A percentile compares a stretch with the other conserved stretches of the same genome.
Evolutionary conservation across 2,797 vertebrate genomes (phyloP).

Genomic region (Anguilla anguilla): DNA sequence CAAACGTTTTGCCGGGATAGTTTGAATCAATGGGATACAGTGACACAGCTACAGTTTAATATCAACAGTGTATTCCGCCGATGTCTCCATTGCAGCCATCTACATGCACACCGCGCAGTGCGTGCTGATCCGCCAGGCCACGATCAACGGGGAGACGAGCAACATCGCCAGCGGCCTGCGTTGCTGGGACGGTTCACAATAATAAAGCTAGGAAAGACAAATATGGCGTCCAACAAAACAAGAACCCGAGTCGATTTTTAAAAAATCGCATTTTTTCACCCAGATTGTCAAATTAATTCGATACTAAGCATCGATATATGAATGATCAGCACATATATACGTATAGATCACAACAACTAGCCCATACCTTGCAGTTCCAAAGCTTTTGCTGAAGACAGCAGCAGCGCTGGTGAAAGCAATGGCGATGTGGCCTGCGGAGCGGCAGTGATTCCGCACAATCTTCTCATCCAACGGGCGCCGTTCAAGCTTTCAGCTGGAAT

Average conservation of each 20-base stretch:
- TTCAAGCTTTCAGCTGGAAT: slow-evolving; percentile 47
- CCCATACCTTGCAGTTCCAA: slow-evolving; percentile 58
- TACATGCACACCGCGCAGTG: slow-evolving; percentile 13
- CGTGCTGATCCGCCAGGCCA: neutral
- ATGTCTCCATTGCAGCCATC: neutral
- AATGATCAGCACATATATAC: accelerated
- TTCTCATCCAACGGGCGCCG: slow-evolving; percentile 60
- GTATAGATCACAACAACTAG: slow-evolving; percentile 12
- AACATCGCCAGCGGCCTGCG: slow-evolving; percentile 56
- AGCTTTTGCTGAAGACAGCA: slow-evolving; percentile 57
- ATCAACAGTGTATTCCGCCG: neutral
- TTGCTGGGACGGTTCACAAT: slow-evolving; percentile 57
- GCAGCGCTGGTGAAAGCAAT: slow-evolving; percentile 60
- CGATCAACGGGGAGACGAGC: slow-evolving; percentile 47
- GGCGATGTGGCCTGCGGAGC: slow-evolving; percentile 73
- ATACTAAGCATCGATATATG: neutral
- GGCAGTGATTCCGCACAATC: slow-evolving; percentile 65
- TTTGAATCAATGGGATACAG: slow-evolving; percentile 34
- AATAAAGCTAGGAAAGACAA: slow-evolving; percentile 69
- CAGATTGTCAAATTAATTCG: neutral
- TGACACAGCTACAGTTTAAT: neutral
- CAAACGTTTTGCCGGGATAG: slow-evolving; percentile 37
- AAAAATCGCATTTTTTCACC: slow-evolving; percentile 31
- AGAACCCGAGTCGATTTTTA: slow-evolving; percentile 49
- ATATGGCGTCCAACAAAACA: slow-evolving; percentile 91